These are phyloP conservation scores for Pungitius pungitius DNA, from an alignment of 2,113 vertebrate genomes.

Conservation along the genomic window DNA sequence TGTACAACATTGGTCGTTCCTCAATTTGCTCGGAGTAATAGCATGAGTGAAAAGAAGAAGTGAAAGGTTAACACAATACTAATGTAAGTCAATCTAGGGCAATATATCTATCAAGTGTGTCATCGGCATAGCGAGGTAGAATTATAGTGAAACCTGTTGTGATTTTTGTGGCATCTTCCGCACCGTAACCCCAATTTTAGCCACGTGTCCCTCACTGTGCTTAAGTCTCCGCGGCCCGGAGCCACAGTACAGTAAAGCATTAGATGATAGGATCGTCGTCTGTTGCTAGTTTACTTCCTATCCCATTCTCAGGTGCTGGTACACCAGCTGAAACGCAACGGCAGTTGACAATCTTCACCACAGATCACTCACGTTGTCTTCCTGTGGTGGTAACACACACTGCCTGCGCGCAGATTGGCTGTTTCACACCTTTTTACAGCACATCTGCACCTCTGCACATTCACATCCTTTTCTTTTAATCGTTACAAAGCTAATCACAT, in stretches of 20 bases:
- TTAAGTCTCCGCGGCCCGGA: too few relatives aligned
- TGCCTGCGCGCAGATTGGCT: neutral
- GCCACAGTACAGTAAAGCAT: too few relatives aligned
- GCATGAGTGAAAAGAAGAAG: neutral
- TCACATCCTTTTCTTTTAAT: neutral
- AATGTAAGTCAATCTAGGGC: neutral
- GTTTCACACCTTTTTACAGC: slow-evolving; percentile 37
- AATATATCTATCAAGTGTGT: neutral
- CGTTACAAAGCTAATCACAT: neutral
- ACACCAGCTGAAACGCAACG: neutral
- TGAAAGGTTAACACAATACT: neutral
- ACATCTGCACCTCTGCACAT: neutral
- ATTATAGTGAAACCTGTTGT: too few relatives aligned
- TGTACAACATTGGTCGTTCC: neutral
- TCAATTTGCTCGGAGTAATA: neutral
- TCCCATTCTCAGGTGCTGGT: too few relatives aligned
- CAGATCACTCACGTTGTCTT: slow-evolving; percentile 45
- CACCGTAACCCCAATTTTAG: neutral
- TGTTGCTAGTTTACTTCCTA: too few relatives aligned
- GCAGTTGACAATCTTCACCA: slow-evolving; percentile 23
- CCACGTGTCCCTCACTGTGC: neutral
- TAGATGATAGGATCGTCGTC: too few relatives aligned
- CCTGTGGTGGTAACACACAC: slow-evolving; percentile 60
- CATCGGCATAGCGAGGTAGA: too few relatives aligned
- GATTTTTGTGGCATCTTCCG: neutral